Conservation (phyloP, 2,113 vertebrate species). For the Eubucco bourcierii region DNA sequence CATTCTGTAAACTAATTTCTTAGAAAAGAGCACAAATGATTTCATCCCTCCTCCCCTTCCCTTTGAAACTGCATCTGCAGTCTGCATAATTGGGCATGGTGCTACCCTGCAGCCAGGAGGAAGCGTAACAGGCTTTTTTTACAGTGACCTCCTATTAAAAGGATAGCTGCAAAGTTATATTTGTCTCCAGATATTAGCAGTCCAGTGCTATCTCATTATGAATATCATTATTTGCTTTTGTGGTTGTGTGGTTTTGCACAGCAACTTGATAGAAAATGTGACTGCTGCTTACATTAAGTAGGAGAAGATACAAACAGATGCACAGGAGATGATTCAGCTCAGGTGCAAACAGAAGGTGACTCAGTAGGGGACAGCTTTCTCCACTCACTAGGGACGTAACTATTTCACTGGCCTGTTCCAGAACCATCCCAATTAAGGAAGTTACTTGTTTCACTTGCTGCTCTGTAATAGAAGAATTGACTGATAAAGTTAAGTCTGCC, state of each 20-base stretch:
- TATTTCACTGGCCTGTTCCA: not conserved
- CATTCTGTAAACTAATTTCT: slow-evolving; percentile 17
- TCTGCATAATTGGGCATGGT: not conserved
- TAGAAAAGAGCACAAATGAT: slow-evolving; percentile 25
- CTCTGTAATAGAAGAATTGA: not conserved
- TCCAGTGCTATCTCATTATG: not conserved
- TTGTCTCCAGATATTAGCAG: not conserved
- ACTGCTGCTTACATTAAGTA: not conserved
- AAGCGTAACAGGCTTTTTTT: not conserved
- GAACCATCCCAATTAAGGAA: not conserved
- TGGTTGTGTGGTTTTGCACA: not conserved
- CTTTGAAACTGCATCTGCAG: not conserved
- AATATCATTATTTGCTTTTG: not conserved
- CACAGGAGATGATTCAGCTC: slow-evolving; percentile 19
- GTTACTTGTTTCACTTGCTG: not conserved
- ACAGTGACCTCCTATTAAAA: not conserved
- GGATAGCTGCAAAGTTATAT: not conserved
- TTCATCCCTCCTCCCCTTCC: not conserved
- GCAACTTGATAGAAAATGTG: not conserved
- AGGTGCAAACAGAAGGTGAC: slow-evolving; percentile 50
- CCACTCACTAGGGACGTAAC: not conserved
- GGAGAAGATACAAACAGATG: not conserved
- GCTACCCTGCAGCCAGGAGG: not conserved
- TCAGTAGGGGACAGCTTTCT: not conserved
- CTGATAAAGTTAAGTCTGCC: not conserved